Percentiles rank a stretch among this genome's conserved stretches.
These are phyloP conservation scores for Drosophila parthenogenetica DNA, from an alignment of 2,888 invertebrate genomes.

Conservation along the genomic window DNA sequence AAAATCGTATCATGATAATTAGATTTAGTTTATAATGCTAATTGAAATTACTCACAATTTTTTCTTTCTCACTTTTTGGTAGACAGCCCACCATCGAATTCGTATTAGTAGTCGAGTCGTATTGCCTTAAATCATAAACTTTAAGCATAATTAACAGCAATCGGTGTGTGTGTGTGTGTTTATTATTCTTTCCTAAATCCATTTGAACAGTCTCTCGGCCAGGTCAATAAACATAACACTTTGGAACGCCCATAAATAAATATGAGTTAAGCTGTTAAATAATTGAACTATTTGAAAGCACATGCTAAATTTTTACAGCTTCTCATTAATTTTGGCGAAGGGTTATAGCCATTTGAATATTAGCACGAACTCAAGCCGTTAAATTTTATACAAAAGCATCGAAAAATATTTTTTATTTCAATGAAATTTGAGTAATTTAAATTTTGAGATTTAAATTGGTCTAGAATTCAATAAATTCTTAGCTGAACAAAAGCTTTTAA, in stretches of 20 bases:
- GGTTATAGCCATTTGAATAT: not conserved
- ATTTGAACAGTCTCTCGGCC: slow-evolving; percentile 15
- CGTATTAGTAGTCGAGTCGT: slow-evolving; percentile 10
- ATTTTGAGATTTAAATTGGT: too few relatives aligned
- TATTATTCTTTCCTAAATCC: slow-evolving; percentile 52
- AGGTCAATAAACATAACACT: slow-evolving; percentile 56
- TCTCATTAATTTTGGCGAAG: slow-evolving; percentile 16
- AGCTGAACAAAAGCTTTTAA: not conserved
- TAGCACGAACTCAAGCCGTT: not conserved
- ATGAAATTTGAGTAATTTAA: not conserved
- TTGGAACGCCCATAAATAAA: slow-evolving; percentile 53
- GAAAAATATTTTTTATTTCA: not conserved
- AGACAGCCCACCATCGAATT: slow-evolving; percentile 20
- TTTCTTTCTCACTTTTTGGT: slow-evolving; percentile 5
- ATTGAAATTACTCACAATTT: slow-evolving; percentile 62
- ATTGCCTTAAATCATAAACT: slow-evolving; percentile 62
- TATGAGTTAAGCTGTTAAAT: slow-evolving; percentile 40
- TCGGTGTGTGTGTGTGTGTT: slow-evolving; percentile 59
- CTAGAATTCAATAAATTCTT: too few relatives aligned
- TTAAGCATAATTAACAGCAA: slow-evolving; percentile 47
- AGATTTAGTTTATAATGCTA: slow-evolving; percentile 77
- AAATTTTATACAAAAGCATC: not conserved
- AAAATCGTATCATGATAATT: slow-evolving; percentile 72
- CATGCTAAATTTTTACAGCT: slow-evolving; percentile 20
- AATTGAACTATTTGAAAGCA: slow-evolving; percentile 25